These are phyloP conservation scores for Galeopterus variegatus DNA, from an alignment of 2,113 vertebrate species.

Conservation along the genomic window DNA sequence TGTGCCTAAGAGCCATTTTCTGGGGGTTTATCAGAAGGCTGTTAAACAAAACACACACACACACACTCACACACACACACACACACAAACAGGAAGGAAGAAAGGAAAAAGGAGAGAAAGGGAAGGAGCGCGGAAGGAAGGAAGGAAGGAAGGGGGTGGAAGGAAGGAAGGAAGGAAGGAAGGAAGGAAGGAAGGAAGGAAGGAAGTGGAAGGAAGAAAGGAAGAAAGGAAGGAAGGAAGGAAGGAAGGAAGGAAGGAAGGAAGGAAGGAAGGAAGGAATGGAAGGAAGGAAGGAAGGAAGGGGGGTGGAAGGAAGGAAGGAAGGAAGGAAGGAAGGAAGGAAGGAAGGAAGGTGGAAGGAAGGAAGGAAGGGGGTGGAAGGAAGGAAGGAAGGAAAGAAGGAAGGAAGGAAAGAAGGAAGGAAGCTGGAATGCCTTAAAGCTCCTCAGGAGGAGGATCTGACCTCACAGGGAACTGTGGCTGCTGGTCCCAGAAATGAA, in stretches of 20 bases:
- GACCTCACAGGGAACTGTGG: neutral
- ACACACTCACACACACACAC: too few relatives aligned
- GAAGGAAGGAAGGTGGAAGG: neutral
- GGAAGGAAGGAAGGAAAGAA: accelerated
- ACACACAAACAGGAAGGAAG: neutral
- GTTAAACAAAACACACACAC: neutral
- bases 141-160: neutral
- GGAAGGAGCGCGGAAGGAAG: too few relatives aligned
- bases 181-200: too few relatives aligned
- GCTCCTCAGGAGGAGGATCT: neutral
- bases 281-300: too few relatives aligned
- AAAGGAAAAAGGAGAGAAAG: too few relatives aligned
- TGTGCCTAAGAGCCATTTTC: neutral
- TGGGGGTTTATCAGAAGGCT: neutral
- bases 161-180: neutral
- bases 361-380: accelerated
- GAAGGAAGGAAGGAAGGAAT: neutral
- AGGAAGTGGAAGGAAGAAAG: too few relatives aligned
- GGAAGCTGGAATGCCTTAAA: neutral
- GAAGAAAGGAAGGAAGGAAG: neutral
- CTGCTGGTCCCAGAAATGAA: constrained; percentile 47
- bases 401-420: neutral
- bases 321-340: neutral
- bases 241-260: neutral
- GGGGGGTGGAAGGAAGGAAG: neutral